Evolutionary conservation across 2,113 vertebrate species (phyloP), one percentile per base, ranked within the genome.

Genomic region (Chaenocephalus aceratus): DNA sequence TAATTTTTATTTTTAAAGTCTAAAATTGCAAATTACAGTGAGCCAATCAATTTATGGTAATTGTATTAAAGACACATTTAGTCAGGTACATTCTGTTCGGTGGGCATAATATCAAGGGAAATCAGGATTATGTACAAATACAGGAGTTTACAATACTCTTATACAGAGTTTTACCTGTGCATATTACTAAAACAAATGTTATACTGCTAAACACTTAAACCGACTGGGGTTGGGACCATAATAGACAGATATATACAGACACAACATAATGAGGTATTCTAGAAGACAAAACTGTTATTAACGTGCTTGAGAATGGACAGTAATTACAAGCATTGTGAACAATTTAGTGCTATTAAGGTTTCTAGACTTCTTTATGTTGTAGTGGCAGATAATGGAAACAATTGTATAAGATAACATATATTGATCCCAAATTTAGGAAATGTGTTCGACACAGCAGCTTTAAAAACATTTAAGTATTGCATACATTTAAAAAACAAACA

Each of bases 191-290:
- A 64, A 2, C 18, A 15, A 30, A 5, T n/a, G 18, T 26, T 36
- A 4, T n/a, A 30, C 16, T 51, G 34, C 8, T 16, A 41, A 46
- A 44, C 23, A 10, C 8, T 15, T 6, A 36, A 49, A 41, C 36
- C 7, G 36, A 41, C 36, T 41, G 36, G 36, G 36, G 36, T 41
- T 41, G 5, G 36, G 16, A 60, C 16, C 41, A 41, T 41, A 30
- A 45, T 52, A 41, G 52, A 23, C 18, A 56, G 11, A 53, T 12
- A 64, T 23, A 44, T 4, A 18, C 34, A 9, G 30, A 23, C n/a
- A 45, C 26, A 44, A 3, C 26, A 48, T 83, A 53, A 78, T 57
- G 49, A 61, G 80, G 6, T 54, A 18, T 56, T 59, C 44, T 26
- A 13, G 51, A 44, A n/a, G 15, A 14, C n/a, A 10, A 21, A 21